Percentiles rank a stretch among this genome's conserved stretches.
Conservation (phyloP, 2,113 vertebrate genomes). For the Podarcis raffonei region DNA sequence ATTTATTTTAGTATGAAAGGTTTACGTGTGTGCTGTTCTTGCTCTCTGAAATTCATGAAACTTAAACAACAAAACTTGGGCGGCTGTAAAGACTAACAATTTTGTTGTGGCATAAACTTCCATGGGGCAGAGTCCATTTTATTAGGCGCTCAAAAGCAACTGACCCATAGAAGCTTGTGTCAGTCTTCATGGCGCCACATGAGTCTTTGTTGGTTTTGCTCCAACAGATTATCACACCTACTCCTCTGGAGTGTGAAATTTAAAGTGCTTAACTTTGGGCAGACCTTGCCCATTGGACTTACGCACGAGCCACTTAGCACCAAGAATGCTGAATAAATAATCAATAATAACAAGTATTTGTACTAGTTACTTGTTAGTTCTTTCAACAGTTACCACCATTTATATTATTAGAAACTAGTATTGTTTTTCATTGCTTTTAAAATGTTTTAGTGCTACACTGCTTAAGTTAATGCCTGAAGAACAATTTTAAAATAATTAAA, state of each 20-base stretch:
- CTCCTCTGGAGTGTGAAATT: neutral
- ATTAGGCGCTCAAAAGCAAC: neutral
- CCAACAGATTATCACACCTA: neutral
- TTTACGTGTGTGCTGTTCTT: neutral
- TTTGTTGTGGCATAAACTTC: neutral
- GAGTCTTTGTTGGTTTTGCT: neutral
- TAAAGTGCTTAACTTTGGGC: neutral
- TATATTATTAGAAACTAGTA: neutral
- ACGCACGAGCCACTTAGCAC: neutral
- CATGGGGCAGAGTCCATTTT: neutral
- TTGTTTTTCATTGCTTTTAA: neutral
- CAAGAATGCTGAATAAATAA: neutral
- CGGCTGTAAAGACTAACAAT: neutral
- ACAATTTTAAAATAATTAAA: slow-evolving; percentile 4
- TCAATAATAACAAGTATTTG: neutral
- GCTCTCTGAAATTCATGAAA: neutral
- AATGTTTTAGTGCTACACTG: neutral
- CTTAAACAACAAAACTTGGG: neutral
- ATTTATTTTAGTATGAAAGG: neutral
- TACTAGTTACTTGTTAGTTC: neutral
- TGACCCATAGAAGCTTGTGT: neutral
- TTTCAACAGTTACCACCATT: neutral
- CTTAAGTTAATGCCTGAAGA: neutral
- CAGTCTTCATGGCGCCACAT: neutral
- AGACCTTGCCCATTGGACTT: neutral